Conservation (phyloP, 1,140 invertebrate genomes). For the Drosophila eugracilis region DNA sequence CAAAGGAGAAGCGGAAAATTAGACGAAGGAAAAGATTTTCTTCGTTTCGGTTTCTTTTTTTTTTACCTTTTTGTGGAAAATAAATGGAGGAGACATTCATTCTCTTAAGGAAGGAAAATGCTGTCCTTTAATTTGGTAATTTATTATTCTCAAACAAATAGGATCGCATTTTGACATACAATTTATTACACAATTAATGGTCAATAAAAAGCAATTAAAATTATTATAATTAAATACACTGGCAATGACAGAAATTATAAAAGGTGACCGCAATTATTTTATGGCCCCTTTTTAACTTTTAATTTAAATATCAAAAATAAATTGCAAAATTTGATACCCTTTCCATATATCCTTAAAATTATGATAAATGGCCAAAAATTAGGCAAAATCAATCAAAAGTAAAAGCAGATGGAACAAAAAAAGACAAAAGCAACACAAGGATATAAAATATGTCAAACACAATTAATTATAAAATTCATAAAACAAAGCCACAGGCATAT, state of each 20-base stretch:
- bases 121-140: no score
- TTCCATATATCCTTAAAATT: not conserved
- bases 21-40: not conserved
- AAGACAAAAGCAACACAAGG: slow-evolving; percentile 14
- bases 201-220: not conserved
- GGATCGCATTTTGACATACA: no score
- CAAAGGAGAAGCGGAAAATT: not conserved
- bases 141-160: no score
- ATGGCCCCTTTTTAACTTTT: not conserved
- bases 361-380: slow-evolving; percentile 63
- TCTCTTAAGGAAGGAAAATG: no score
- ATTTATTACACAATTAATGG: not conserved
- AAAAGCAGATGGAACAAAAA: slow-evolving; percentile 27
- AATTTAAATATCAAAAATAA: slow-evolving; percentile 3
- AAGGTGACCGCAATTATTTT: not conserved
- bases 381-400: slow-evolving; percentile 68
- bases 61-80: not conserved
- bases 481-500: slow-evolving; percentile 58
- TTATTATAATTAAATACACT: not conserved
- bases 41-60: not conserved
- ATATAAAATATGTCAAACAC: slow-evolving; percentile 67
- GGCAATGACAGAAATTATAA: not conserved
- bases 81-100: no score
- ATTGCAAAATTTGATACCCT: not conserved
- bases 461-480: slow-evolving; percentile 78